Evolutionary conservation across 2,113 vertebrate genomes (phyloP).

Genomic region (Apodemus speciosus): DNA sequence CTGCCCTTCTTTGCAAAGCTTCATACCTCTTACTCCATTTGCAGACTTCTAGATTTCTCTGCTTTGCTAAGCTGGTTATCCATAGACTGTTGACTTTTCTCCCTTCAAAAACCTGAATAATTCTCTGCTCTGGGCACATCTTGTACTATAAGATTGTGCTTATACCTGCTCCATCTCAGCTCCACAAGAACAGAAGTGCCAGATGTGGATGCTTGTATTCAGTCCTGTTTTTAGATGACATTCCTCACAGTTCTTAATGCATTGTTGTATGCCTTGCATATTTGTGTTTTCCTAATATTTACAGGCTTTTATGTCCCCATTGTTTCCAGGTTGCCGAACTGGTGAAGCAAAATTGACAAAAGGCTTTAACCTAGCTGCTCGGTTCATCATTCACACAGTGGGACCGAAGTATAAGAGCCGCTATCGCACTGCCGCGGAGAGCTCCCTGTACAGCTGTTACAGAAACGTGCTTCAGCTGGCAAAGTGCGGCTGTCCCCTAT

Average conservation of each 20-base stretch:
- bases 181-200: background rate
- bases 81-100: background rate
- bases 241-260: background rate
- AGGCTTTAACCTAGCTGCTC: slow-evolving; percentile 94
- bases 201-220: background rate
- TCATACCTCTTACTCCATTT: background rate
- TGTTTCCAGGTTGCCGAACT: slow-evolving; percentile 92
- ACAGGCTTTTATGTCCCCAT: background rate
- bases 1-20: background rate
- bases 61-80: background rate
- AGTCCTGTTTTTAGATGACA: slow-evolving; percentile 1
- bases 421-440: slow-evolving; percentile 97
- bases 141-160: background rate
- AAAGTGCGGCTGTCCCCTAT: slow-evolving; percentile 84
- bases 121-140: background rate
- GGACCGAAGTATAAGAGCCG: slow-evolving; percentile 97
- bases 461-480: slow-evolving; percentile 94
- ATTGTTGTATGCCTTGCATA: background rate
- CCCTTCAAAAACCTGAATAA: background rate
- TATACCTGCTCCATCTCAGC: background rate
- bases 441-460: slow-evolving; percentile 97
- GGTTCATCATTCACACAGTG: slow-evolving; percentile 98
- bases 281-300: background rate
- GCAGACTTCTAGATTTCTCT: background rate
- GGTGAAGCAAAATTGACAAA: slow-evolving; percentile 97